Evolutionary conservation across 2,113 vertebrate species (phyloP).

Genomic region (Gila orcuttii): DNA sequence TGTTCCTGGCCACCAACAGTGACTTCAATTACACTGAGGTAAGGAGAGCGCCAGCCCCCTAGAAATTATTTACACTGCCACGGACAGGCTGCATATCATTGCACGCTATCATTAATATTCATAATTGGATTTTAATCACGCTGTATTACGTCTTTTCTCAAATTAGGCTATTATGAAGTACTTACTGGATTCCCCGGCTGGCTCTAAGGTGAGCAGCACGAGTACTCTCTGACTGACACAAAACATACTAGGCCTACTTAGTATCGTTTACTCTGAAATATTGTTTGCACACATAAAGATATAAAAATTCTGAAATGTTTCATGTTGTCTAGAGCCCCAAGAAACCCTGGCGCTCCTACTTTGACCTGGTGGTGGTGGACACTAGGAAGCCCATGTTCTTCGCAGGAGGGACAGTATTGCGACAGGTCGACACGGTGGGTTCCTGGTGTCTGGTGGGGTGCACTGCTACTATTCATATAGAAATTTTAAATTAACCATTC

Average conservation of each 20-base stretch:
- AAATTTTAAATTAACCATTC: background rate
- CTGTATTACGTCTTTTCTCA: constrained; percentile 23
- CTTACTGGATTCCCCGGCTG: constrained; percentile 72
- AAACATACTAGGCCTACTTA: background rate
- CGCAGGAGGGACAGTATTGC: constrained; percentile 80
- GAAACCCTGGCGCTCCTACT: constrained; percentile 78
- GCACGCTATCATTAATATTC: background rate
- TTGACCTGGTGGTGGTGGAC: constrained; percentile 85
- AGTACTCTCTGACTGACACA: background rate
- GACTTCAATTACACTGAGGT: constrained; percentile 82
- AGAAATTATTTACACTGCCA: background rate
- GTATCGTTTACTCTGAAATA: background rate
- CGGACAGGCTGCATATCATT: background rate
- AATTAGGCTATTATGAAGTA: constrained; percentile 84
- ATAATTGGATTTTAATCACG: background rate
- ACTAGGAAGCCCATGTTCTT: constrained; percentile 85
- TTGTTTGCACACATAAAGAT: background rate
- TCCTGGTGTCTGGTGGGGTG: background rate
- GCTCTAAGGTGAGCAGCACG: constrained; percentile 68
- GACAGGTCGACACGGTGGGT: constrained; percentile 83
- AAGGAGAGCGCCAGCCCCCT: constrained; percentile 52
- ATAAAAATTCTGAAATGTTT: background rate
- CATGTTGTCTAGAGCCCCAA: constrained; percentile 8
- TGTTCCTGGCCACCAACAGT: constrained; percentile 87
- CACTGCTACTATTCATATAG: background rate